These are phyloP conservation scores for Romanogobio albipinnatus DNA, from an alignment of 2,113 vertebrate genomes.

Conservation along the genomic window DNA sequence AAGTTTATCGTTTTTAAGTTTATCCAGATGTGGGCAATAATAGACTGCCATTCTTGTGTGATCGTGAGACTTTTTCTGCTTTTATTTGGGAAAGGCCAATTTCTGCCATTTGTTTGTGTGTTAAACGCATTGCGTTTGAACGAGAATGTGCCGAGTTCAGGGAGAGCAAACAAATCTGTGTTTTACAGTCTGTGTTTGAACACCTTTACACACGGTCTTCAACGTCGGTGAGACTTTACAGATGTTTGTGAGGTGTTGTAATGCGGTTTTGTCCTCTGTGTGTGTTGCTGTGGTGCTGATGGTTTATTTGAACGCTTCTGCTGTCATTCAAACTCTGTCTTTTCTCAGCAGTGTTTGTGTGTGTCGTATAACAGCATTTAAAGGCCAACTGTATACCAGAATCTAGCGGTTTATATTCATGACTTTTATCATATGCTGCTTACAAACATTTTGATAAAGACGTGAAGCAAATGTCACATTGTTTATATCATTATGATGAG, in stretches of 20 bases:
- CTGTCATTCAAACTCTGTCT: constrained; percentile 59
- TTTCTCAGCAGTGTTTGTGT: constrained; percentile 39
- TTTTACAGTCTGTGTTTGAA: constrained; percentile 28
- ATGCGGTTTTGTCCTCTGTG: neutral
- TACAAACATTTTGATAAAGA: neutral
- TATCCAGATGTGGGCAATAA: neutral
- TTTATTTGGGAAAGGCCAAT: neutral
- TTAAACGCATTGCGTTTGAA: constrained; percentile 51
- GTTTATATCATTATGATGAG: neutral
- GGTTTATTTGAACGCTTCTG: constrained; percentile 69
- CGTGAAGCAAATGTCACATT: neutral
- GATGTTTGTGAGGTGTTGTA: constrained; percentile 55
- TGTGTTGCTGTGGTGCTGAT: constrained; percentile 60
- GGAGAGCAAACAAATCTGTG: constrained; percentile 62
- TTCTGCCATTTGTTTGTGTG: constrained; percentile 50
- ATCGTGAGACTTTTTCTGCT: neutral
- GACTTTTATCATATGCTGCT: neutral
- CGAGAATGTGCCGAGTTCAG: constrained; percentile 50
- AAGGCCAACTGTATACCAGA: neutral
- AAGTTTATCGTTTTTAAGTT: neutral
- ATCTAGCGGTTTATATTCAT: neutral
- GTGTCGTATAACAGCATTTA: neutral
- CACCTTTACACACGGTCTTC: constrained; percentile 63
- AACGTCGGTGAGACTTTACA: constrained; percentile 56
- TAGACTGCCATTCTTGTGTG: neutral